Conservation (phyloP, 2,797 vertebrate species). For the Galago senegalensis region DNA sequence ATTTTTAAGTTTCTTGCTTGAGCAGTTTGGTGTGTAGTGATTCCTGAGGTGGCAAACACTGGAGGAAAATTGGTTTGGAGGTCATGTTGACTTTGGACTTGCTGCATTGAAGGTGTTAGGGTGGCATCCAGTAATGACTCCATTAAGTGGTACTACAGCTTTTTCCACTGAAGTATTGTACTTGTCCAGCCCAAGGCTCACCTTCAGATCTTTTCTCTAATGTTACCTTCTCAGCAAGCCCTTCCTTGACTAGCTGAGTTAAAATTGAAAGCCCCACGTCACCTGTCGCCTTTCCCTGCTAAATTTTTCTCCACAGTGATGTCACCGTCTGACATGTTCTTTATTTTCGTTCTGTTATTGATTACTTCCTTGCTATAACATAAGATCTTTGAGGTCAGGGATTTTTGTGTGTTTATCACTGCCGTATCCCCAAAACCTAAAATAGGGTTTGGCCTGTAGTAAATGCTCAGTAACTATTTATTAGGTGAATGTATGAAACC, state of each 20-base stretch:
- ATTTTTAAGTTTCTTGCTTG: neutral
- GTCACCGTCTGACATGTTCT: neutral
- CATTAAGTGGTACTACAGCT: neutral
- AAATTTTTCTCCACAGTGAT: neutral
- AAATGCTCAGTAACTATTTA: slow-evolving; percentile 1
- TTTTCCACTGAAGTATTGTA: neutral
- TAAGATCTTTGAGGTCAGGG: neutral
- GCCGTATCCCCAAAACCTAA: neutral
- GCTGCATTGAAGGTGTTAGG: neutral
- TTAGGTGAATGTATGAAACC: neutral
- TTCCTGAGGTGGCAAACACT: neutral
- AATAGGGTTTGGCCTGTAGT: neutral
- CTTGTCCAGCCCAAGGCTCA: neutral
- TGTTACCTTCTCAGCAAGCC: neutral
- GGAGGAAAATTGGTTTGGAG: neutral
- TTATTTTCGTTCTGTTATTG: neutral
- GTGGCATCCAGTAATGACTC: neutral
- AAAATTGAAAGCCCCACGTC: neutral
- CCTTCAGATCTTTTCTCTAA: neutral
- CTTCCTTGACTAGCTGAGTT: neutral
- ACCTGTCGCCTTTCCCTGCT: neutral
- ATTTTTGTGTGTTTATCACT: neutral
- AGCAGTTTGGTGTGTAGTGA: too few relatives aligned
- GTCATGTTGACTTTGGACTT: neutral
- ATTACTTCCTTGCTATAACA: neutral